Evolutionary conservation across 2,797 vertebrate species (phyloP), one percentile per base, ranked within the genome.

Genomic region (Labeo calbasu): DNA sequence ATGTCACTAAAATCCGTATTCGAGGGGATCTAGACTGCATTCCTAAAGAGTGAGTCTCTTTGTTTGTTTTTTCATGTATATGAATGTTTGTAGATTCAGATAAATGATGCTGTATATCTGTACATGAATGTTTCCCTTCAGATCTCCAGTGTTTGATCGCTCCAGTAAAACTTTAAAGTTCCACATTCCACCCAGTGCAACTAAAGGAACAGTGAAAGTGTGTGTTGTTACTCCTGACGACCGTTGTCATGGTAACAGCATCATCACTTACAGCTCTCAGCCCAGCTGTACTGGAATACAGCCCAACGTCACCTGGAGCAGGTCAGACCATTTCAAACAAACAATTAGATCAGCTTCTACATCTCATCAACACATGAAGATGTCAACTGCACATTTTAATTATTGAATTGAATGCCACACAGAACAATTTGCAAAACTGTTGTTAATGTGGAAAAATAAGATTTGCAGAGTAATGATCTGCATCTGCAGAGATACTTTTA

Each of bases 261-360:
- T 23, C 0, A 78, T 99, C 69, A 93, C 92, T 66, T 98, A 97
- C 86, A 87, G 87, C 10, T 96, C 96, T 0, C 87, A 89, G 5
- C 97, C 97, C 0, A 92, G 89, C 2, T 99, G 97, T 88, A 90
- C 83, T 53, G 28, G 28, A 4, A 87, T 96, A 19, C 82, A 82
- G 25, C 97, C 97, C 43, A 90, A 80, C 28, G 94, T 86, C 86
- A 92, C 93, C 83, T 99, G 98, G 98, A 86, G 89, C 87, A 98
- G 97, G 97, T 98, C 86, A 82, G 32, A 79, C 6, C 48, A 9
- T 23, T 71, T 6, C 3, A 57, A 7, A 57, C 43, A 7, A 40
- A 43, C 43, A 1, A 8, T n/a, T 1, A 17, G 61, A 73, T 46
- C 21, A 48, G 2, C 21, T 73, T 32, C 17, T 4, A 7, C 51